These are phyloP conservation scores for Pseudomyrmex flavicornis DNA, from an alignment of 1,140 invertebrate genomes.

Conservation along the genomic window DNA sequence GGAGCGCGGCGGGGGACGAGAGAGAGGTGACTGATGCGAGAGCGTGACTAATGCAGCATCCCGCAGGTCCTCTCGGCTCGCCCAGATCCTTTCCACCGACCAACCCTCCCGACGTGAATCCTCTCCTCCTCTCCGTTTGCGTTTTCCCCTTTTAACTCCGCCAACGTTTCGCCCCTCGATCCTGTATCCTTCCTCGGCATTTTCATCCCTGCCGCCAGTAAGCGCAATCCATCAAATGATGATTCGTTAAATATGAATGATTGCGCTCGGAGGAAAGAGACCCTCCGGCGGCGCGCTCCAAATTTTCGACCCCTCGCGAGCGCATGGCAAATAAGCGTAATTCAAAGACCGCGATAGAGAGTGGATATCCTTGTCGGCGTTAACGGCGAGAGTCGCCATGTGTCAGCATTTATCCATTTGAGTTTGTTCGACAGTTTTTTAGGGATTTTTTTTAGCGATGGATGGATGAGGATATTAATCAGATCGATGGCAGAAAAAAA, in stretches of 20 bases:
- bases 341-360: constrained; percentile 38
- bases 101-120: constrained; percentile 23
- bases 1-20: neutral
- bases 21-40: constrained; percentile 70
- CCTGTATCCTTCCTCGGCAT: constrained; percentile 16
- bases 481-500: neutral
- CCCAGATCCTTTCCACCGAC: constrained; percentile 27
- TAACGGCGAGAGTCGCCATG: constrained; percentile 16
- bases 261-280: constrained; percentile 53
- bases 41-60: constrained; percentile 77
- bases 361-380: constrained; percentile 51
- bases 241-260: constrained; percentile 76
- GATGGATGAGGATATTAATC: constrained; percentile 31
- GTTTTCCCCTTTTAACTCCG: constrained; percentile 34
- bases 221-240: constrained; percentile 75
- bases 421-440: constrained; percentile 26
- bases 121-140: neutral
- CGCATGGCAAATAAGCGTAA: constrained; percentile 63
- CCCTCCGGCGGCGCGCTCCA: constrained; percentile 26
- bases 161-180: constrained; percentile 2
- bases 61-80: constrained; percentile 57
- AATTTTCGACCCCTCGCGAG: constrained; percentile 41
- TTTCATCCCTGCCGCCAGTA: constrained; percentile 3
- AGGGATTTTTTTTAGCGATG: neutral
- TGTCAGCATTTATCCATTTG: neutral